These are phyloP conservation scores for Ips nitidus DNA, from an alignment of 1,140 invertebrate genomes.

Conservation along the genomic window DNA sequence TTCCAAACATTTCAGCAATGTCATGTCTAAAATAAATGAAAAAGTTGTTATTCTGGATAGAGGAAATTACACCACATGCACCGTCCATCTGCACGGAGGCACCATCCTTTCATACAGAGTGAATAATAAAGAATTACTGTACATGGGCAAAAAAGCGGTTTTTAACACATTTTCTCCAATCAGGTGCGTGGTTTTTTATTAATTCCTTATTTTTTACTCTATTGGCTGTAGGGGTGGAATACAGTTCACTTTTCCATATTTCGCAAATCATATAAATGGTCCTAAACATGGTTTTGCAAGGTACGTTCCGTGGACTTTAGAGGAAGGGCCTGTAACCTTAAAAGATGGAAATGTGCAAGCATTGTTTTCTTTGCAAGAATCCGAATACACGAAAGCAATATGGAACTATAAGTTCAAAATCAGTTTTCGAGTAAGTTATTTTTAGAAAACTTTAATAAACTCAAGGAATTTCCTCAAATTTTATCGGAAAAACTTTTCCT, in stretches of 20 bases:
- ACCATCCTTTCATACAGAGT: conserved; percentile 42
- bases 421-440: conserved; percentile 16
- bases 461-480: no score
- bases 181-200: conserved; percentile 1
- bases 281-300: conserved; percentile 39
- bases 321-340: conserved; percentile 18
- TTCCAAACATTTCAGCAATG: no score
- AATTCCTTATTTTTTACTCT: conserved; percentile 1
- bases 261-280: conserved; percentile 34
- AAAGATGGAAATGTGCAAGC: conserved; percentile 30
- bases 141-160: conserved; percentile 30
- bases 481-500: no score
- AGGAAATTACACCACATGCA: conserved; percentile 40
- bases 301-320: conserved; percentile 37
- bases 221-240: conserved; percentile 36
- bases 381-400: conserved; percentile 36
- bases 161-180: conserved; percentile 26
- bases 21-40: conserved; percentile 18
- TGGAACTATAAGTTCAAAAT: conserved; percentile 39
- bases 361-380: conserved; percentile 18
- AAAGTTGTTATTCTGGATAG: conserved; percentile 35
- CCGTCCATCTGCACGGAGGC: conserved; percentile 41
- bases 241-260: conserved; percentile 35
- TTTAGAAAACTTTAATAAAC: not conserved
- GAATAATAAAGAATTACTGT: conserved; percentile 41